A percentile compares a stretch with the other conserved stretches of the same genome.
phyloP scores from a whole-genome alignment of 1,140 invertebrate genomes.

The Pararge aegeria region DNA sequence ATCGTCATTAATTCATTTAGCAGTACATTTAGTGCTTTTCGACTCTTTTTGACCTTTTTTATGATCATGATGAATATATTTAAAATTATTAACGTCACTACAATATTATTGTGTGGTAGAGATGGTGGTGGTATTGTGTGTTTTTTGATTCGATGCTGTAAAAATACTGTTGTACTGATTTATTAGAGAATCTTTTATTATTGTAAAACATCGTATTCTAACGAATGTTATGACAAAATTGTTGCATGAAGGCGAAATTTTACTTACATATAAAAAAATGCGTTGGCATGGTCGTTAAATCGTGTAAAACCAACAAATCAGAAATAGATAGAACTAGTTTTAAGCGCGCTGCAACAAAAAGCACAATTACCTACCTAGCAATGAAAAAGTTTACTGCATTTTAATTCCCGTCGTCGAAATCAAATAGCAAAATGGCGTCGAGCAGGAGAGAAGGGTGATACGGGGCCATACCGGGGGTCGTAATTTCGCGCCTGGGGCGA shows the following conservation, averaged over 20 bases:
- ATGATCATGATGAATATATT: no score
- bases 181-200: no score
- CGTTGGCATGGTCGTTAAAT: background rate
- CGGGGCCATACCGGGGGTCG: constrained; percentile 31
- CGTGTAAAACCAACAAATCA: background rate
- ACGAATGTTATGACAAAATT: no score
- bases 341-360: background rate
- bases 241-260: no score
- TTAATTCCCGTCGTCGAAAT: constrained; percentile 37
- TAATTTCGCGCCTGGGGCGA: constrained; percentile 63
- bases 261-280: no score
- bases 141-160: no score
- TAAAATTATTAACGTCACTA: no score
- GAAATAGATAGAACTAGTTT: background rate
- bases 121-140: no score
- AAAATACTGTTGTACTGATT: no score
- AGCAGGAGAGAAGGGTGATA: constrained; percentile 32
- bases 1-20: background rate
- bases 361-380: constrained; percentile 4
- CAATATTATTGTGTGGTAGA: no score
- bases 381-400: constrained; percentile 30
- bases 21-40: background rate
- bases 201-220: no score
- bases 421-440: constrained; percentile 63
- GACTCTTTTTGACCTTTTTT: no score